Evolutionary conservation across 2,888 invertebrate species (phyloP), one percentile per base, ranked within the genome.

Genomic region (Trachelus troglodyta): DNA sequence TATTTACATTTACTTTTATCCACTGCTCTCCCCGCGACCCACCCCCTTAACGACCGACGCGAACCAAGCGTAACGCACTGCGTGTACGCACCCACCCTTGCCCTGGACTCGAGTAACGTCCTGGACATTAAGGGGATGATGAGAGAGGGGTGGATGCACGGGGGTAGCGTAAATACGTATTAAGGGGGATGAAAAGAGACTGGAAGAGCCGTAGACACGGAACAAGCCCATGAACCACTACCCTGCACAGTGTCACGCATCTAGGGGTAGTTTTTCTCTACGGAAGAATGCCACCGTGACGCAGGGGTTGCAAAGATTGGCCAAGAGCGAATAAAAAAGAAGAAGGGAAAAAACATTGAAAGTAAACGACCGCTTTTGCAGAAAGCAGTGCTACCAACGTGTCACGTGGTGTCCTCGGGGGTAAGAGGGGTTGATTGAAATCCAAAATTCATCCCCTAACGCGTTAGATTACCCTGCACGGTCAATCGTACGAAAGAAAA

Each of bases 401-500:
- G 37, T 40, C 56, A 23, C 23, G 23, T 23, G 56, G 23, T 56
- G 1, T 23, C 56, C 9, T 40, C 23, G 56, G 3, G 35, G 6
- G 15, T 9, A 2, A 23, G 15, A 23, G 15, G 56, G 56, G 56
- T 23, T 23, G 56, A 56, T 56, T 56, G 9, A 23, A 56, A 56
- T 23, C 1, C 23, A 56, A 9, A 56, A 56, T 23, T 56, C 56
- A 56, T 56, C 56, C 56, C 56, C 56, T 9, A 56, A 56, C 15
- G 15, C 2, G 1, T 23, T 2, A 78, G 77, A 83, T 83, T 85
- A 88, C 87, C 86, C 87, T 84, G 87, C 83, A 87, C 87, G 84
- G 79, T 80, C 86, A 85, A 85, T 81, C 86, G 83, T 82, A 86
- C 80, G 85, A 86, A 83, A 87, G 1, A 12, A 12, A 12, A 87